A percentile compares a stretch with the other conserved stretches of the same genome.
Evolutionary conservation across 2,113 vertebrate genomes (phyloP).

Genomic region (Thinocorus orbignyianus): DNA sequence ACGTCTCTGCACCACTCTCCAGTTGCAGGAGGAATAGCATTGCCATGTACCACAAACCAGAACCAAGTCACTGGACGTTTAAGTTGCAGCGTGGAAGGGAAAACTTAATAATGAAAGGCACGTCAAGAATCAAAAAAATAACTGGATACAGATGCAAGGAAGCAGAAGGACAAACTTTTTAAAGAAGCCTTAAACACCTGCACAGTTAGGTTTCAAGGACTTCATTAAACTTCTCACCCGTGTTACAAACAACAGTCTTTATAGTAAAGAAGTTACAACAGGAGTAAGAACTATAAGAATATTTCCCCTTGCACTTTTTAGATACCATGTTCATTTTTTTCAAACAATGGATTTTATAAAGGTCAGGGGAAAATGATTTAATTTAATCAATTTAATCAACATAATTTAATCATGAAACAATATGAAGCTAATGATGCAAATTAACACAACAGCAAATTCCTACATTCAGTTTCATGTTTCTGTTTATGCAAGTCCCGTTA

Average conservation of each 20-base stretch:
- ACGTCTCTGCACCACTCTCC: background rate
- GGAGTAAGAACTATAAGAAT: background rate
- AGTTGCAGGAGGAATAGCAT: fast-evolving
- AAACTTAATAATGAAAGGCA: background rate
- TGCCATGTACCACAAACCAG: background rate
- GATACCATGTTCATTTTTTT: background rate
- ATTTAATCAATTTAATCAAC: no score
- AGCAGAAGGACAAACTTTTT: background rate
- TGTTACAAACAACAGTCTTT: background rate
- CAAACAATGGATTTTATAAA: background rate
- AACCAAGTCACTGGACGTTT: background rate
- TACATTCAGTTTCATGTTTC: background rate
- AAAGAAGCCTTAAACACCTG: background rate
- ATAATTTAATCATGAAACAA: background rate
- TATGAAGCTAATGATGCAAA: background rate
- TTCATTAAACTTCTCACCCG: background rate
- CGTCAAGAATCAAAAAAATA: background rate
- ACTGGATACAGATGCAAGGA: background rate
- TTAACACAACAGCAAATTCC: background rate
- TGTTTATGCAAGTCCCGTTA: background rate
- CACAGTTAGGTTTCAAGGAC: background rate
- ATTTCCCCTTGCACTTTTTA: background rate
- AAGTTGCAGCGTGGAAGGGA: background rate
- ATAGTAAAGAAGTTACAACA: background rate
- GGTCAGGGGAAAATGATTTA: fast-evolving